These are phyloP conservation scores for Hydroisotoma schaefferi DNA, from an alignment of 2,888 invertebrate species.

Conservation along the genomic window DNA sequence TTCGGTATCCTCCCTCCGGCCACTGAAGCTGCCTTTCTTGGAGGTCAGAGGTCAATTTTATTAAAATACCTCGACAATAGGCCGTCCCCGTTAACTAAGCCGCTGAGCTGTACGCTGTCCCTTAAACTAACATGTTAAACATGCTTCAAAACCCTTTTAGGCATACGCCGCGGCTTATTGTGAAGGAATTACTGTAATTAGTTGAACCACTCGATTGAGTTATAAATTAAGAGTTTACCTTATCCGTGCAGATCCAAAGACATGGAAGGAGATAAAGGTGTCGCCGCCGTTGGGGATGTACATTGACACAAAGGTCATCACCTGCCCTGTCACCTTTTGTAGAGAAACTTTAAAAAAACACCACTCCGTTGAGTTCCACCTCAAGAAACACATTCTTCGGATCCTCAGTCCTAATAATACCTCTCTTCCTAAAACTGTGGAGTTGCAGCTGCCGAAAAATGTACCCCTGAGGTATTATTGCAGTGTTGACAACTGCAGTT, in stretches of 20 bases:
- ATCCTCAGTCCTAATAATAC: not conserved
- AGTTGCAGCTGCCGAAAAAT: not conserved
- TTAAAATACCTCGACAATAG: too few relatives aligned
- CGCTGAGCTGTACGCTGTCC: too few relatives aligned
- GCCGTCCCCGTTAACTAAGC: too few relatives aligned
- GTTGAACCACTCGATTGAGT: not conserved
- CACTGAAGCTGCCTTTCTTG: slow-evolving; percentile 5
- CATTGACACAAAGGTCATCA: slow-evolving; percentile 21
- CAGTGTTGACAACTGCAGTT: slow-evolving; percentile 34
- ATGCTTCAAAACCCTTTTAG: too few relatives aligned
- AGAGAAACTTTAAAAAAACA: slow-evolving; percentile 39
- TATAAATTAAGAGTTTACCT: not conserved
- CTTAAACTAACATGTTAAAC: too few relatives aligned
- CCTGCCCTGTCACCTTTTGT: slow-evolving; percentile 39
- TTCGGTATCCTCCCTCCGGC: slow-evolving; percentile 13
- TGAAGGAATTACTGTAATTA: too few relatives aligned
- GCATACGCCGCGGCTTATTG: too few relatives aligned
- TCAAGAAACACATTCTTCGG: slow-evolving; percentile 34
- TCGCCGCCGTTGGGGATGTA: slow-evolving; percentile 26
- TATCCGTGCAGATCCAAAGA: slow-evolving; percentile 15
- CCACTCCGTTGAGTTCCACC: slow-evolving; percentile 39
- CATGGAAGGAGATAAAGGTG: slow-evolving; percentile 38
- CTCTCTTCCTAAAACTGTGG: not conserved
- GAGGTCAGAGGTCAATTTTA: slow-evolving; percentile 3
- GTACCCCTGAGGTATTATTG: slow-evolving; percentile 29